These are phyloP conservation scores for Corydoras sp. DNA, from an alignment of 2,113 vertebrate species.

Conservation along the genomic window DNA sequence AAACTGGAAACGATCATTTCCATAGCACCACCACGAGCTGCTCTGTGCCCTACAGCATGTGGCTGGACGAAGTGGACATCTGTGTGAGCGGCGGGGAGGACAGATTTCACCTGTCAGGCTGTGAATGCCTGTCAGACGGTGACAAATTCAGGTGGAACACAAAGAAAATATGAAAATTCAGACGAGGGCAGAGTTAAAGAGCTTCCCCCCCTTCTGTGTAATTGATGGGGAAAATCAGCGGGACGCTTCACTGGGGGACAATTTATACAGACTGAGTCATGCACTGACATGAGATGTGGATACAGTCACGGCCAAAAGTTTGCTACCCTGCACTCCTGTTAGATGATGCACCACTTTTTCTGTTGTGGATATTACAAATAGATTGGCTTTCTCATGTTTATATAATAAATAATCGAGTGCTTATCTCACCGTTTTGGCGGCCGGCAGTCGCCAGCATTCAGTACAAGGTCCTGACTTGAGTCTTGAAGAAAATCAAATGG, in stretches of 20 bases:
- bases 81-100: background rate
- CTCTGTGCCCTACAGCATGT: background rate
- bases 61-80: background rate
- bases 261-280: background rate
- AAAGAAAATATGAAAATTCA: background rate
- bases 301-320: background rate
- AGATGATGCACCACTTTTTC: too few species aligned
- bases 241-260: background rate
- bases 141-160: background rate
- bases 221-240: slow-evolving; percentile 7
- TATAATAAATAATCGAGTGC: too few species aligned
- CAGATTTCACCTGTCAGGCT: background rate
- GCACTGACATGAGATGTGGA: background rate
- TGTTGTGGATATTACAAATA: too few species aligned
- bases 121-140: background rate
- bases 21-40: background rate
- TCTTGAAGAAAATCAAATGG: too few species aligned
- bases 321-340: background rate
- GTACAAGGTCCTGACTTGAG: too few species aligned
- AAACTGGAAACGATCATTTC: background rate
- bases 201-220: slow-evolving; percentile 1
- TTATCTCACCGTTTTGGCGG: too few species aligned
- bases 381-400: too few species aligned
- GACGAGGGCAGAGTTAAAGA: background rate
- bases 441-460: too few species aligned